These are phyloP conservation scores for Podarcis lilfordi DNA, from an alignment of 2,797 vertebrate genomes.

Conservation along the genomic window DNA sequence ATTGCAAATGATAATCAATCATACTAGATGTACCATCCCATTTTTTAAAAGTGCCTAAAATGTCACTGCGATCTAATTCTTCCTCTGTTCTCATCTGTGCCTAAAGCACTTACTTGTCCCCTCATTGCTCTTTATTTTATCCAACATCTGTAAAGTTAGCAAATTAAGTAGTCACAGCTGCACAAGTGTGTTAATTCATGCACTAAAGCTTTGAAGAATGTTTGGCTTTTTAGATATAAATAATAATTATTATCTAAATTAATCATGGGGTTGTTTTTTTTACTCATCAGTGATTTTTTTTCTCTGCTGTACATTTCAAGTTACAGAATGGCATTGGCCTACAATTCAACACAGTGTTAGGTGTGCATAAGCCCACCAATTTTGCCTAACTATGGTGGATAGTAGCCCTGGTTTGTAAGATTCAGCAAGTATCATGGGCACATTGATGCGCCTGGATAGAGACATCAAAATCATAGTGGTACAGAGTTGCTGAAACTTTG, in stretches of 20 bases:
- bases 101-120: not conserved
- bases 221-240: not conserved
- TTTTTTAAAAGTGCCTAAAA: slow-evolving; percentile 1
- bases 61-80: not conserved
- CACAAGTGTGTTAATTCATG: not conserved
- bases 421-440: not conserved
- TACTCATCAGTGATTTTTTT: not conserved
- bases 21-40: not conserved
- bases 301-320: not conserved
- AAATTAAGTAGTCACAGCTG: slow-evolving; percentile 1
- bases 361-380: not conserved
- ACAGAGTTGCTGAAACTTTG: not conserved
- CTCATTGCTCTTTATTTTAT: slow-evolving; percentile 11
- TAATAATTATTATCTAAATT: not conserved
- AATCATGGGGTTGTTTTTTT: no score
- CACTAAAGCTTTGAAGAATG: not conserved
- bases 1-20: slow-evolving; percentile 8
- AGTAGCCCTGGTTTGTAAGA: no score
- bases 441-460: not conserved
- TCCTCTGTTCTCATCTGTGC: not conserved
- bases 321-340: not conserved
- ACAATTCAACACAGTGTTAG: not conserved
- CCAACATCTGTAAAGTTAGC: not conserved
- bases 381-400: not conserved
- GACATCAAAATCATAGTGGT: not conserved